Evolutionary conservation across 2,113 vertebrate genomes (phyloP), one percentile per base, ranked within the genome.

Genomic region (Athene noctua): DNA sequence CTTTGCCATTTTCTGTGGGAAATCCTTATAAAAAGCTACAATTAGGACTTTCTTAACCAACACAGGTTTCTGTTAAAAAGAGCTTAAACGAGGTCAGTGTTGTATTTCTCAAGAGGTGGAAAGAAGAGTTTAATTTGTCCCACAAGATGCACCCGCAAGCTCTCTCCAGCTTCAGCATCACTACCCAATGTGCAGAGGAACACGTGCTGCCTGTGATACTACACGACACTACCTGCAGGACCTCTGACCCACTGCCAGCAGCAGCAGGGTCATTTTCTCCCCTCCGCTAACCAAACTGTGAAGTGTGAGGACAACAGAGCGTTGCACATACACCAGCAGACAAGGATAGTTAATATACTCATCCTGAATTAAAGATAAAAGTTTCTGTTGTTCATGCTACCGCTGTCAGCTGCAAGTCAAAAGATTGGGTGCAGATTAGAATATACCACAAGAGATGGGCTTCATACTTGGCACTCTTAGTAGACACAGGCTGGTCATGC

Each of bases 401-500:
- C 3, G 3, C 20, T 0, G 20, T 32, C 74, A 94, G 94, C 86
- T 92, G 44, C 51, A 86, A 66, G 49, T 34, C 73, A 92, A 71
- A 74, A 65, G 29, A 30, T 2, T 10, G 46, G 36, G 54, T 13
- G 22, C 58, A 72, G 49, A 18, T 61, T 75, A 95, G 72, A 58
- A 65, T 54, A 72, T 23, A 89, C 15, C 86, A 36, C 25, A 54
- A 6, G 36, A 77, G 80, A 91, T 13, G 15, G 70, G 86, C 81
- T 96, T 86, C 98, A 52, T 98, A 98, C 98, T 98, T 98, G 85
- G 86, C 61, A 79, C 52, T 96, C 79, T 42, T 72, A 6, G 74
- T 26, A 42, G 96, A 5, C 3, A 42, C 49, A 42, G 87, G 58
- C 52, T 92, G 72, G 68, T 71, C 65, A 22, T 73, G 78, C 17